phyloP scores from a whole-genome alignment of 2,888 invertebrate species.

The Apotomis turbidana region DNA sequence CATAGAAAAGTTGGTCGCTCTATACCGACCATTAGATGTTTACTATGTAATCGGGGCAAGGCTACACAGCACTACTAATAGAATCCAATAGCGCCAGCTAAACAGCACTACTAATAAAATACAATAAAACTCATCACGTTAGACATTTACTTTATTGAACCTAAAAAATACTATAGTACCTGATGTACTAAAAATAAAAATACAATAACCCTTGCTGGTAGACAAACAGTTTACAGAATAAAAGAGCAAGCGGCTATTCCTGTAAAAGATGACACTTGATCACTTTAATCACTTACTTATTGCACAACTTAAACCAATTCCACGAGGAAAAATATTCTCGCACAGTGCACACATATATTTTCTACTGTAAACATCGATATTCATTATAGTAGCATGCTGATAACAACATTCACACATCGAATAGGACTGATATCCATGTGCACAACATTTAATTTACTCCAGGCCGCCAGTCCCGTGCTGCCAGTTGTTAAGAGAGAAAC shows the following conservation, averaged over 20 bases:
- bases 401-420: neutral
- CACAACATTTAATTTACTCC: no score
- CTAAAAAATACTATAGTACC: constrained; percentile 59
- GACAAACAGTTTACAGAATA: constrained; percentile 33
- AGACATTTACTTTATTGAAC: constrained; percentile 68
- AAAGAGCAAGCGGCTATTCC: constrained; percentile 22
- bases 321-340: neutral
- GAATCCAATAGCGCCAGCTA: neutral
- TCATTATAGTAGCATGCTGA: no score
- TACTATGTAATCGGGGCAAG: no score
- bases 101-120: neutral
- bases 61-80: no score
- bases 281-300: constrained; percentile 23
- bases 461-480: no score
- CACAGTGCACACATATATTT: neutral
- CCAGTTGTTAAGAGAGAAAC: no score
- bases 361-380: neutral
- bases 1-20: no score
- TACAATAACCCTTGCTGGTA: constrained; percentile 27
- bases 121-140: constrained; percentile 30
- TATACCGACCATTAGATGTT: no score
- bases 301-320: constrained; percentile 18
- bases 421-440: no score
- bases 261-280: neutral
- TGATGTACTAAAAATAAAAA: constrained; percentile 53